These are phyloP conservation scores for Heliconius himera DNA, from an alignment of 1,140 invertebrate species.

Conservation along the genomic window DNA sequence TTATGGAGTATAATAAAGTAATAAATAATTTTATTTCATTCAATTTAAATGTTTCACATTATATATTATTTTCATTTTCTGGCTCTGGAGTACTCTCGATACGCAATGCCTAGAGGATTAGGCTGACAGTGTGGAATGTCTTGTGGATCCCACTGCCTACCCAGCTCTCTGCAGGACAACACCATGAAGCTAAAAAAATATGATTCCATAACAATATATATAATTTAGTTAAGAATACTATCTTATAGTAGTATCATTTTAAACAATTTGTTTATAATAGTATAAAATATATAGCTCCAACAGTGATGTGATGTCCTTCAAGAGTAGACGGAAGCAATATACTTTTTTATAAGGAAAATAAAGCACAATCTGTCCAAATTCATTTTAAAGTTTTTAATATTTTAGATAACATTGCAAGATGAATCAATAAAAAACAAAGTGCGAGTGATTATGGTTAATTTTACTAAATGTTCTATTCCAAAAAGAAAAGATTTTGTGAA, in stretches of 20 bases:
- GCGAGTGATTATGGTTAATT: conserved; percentile 79
- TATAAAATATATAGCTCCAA: neutral
- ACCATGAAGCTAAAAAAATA: too few species aligned
- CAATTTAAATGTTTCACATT: too few species aligned
- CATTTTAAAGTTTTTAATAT: conserved; percentile 30
- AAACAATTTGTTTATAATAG: neutral
- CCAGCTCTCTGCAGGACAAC: too few species aligned
- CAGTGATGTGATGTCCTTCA: neutral
- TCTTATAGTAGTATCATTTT: neutral
- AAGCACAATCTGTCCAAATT: neutral
- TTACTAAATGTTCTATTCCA: conserved; percentile 58
- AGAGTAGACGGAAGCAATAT: neutral
- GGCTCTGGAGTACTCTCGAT: too few species aligned
- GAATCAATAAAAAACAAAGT: conserved; percentile 80
- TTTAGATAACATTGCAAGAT: conserved; percentile 81
- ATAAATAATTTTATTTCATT: too few species aligned
- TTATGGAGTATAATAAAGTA: neutral
- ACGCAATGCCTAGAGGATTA: too few species aligned
- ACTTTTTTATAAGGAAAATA: neutral
- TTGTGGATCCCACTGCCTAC: too few species aligned
- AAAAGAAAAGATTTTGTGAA: conserved; percentile 69
- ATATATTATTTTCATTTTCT: too few species aligned
- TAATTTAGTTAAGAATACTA: neutral
- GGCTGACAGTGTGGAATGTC: too few species aligned
- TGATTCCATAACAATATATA: too few species aligned